Percentiles rank a stretch among this genome's conserved stretches.
These are phyloP conservation scores for Philopotamus ludificatus DNA, from an alignment of 1,140 invertebrate genomes.

Conservation along the genomic window DNA sequence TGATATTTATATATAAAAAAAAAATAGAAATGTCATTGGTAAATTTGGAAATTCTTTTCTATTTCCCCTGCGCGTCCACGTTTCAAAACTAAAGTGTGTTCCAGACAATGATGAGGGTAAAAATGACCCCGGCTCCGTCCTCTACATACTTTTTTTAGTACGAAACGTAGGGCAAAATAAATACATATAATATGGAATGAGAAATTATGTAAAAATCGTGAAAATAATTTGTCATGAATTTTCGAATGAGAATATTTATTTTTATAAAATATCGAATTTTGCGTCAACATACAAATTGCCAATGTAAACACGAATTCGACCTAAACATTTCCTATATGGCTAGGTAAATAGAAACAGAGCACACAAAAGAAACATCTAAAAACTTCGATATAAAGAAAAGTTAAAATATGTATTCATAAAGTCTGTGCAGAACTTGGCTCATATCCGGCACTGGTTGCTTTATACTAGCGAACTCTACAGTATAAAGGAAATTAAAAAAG, in stretches of 20 bases:
- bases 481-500: not conserved
- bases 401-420: not conserved
- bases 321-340: too few species aligned
- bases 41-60: not conserved
- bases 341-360: not conserved
- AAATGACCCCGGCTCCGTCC: not conserved
- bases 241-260: too few species aligned
- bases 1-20: too few species aligned
- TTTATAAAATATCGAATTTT: too few species aligned
- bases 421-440: not conserved
- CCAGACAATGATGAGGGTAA: slow-evolving; percentile 6
- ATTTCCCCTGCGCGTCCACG: not conserved
- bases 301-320: too few species aligned
- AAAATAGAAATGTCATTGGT: too few species aligned
- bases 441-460: not conserved
- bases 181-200: too few species aligned
- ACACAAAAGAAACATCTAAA: not conserved
- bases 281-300: too few species aligned
- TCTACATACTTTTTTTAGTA: not conserved
- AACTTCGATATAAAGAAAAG: not conserved
- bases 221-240: too few species aligned
- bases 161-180: not conserved
- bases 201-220: too few species aligned
- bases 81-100: not conserved
- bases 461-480: not conserved